These are phyloP conservation scores for Stylophora pistillata DNA, from an alignment of 64 coral and sea anemone genomes.

Conservation along the genomic window DNA sequence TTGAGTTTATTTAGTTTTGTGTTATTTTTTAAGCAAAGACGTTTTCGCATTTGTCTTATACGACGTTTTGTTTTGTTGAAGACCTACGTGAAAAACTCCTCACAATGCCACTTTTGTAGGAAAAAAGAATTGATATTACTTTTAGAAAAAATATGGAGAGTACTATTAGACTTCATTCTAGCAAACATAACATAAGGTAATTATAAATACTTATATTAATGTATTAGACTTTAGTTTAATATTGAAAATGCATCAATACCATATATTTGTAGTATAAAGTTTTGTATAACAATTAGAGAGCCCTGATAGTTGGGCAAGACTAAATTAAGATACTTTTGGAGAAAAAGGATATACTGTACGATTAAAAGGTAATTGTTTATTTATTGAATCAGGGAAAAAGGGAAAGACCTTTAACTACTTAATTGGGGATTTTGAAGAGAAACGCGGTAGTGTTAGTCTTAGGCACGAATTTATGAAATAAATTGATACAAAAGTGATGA, in stretches of 20 bases:
- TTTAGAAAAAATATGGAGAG: background rate
- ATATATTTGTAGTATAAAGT: constrained; percentile 14
- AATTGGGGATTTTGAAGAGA: constrained; percentile 7
- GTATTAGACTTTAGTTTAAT: background rate
- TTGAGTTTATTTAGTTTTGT: too few relatives aligned
- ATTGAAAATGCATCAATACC: background rate
- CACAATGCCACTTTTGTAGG: background rate
- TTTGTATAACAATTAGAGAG: constrained; percentile 23
- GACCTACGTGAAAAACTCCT: background rate
- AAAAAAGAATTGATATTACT: background rate
- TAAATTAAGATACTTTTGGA: constrained; percentile 55
- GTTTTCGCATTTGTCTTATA: too few relatives aligned
- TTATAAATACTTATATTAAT: background rate
- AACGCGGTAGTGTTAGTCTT: background rate
- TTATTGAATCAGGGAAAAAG: constrained; percentile 37
- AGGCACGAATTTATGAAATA: constrained; percentile 19
- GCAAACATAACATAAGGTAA: background rate
- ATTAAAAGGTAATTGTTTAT: constrained; percentile 46
- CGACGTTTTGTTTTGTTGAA: too few relatives aligned
- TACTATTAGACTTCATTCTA: background rate
- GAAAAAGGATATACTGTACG: constrained; percentile 48
- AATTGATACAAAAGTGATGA: background rate
- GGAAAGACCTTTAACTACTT: constrained; percentile 9
- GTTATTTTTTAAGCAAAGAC: too few relatives aligned
- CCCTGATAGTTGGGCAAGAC: constrained; percentile 17